These are phyloP conservation scores for Rhamnusium bicolor DNA, from an alignment of 2,888 invertebrate species.

Conservation along the genomic window DNA sequence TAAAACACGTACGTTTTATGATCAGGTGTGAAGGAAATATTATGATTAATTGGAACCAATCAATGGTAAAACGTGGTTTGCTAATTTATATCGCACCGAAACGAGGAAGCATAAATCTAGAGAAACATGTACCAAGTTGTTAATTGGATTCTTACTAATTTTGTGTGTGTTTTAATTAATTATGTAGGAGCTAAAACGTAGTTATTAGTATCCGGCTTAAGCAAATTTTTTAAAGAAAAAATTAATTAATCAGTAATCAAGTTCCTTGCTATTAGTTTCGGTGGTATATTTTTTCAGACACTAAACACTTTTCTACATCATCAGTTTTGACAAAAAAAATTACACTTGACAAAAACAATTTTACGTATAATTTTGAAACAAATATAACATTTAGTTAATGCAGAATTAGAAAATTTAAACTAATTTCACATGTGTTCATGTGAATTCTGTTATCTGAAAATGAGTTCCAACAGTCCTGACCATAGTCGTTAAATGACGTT, in stretches of 20 bases:
- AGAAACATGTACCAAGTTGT: not conserved
- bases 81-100: not conserved
- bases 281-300: not conserved
- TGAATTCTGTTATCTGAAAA: too few species aligned
- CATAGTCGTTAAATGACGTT: too few species aligned
- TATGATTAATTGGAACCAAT: not conserved
- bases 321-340: not conserved
- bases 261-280: not conserved
- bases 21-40: not conserved
- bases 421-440: too few species aligned
- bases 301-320: not conserved
- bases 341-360: too few species aligned
- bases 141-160: not conserved
- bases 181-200: not conserved
- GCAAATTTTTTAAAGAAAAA: not conserved
- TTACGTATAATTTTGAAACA: too few species aligned
- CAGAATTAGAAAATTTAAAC: too few species aligned
- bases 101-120: not conserved
- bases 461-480: too few species aligned
- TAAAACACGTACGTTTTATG: not conserved
- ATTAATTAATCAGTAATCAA: not conserved
- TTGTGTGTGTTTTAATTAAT: not conserved
- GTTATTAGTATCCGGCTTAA: not conserved
- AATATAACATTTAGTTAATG: too few species aligned
- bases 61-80: not conserved